phyloP scores from a whole-genome alignment of 2,797 vertebrate species.

The Dicrostonyx torquatus region DNA sequence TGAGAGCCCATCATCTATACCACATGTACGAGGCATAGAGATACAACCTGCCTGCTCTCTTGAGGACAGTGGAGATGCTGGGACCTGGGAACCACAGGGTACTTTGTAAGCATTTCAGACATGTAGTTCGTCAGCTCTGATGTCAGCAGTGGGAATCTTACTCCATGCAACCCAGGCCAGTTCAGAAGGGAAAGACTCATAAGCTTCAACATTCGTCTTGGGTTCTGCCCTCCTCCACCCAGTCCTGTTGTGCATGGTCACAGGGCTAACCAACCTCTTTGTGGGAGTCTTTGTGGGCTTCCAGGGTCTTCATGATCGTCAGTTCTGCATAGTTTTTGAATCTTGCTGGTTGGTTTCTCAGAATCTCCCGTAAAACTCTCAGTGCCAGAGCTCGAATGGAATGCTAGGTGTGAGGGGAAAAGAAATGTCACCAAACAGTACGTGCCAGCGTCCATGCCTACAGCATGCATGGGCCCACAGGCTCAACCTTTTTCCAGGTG shows the following conservation, averaged over 20 bases:
- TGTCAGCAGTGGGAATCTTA: background rate
- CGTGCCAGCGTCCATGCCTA: background rate
- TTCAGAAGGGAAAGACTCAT: background rate
- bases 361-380: slow-evolving; percentile 96
- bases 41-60: fast-evolving
- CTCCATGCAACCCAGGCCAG: background rate
- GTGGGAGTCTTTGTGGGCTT: slow-evolving; percentile 99
- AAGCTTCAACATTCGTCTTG: background rate
- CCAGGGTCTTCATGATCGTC: slow-evolving; percentile 99
- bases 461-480: background rate
- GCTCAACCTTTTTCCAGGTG: background rate
- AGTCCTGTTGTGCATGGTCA: background rate
- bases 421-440: background rate
- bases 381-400: slow-evolving; percentile 96
- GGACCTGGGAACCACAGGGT: background rate
- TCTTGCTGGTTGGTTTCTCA: slow-evolving; percentile 96
- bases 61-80: background rate
- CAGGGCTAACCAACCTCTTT: slow-evolving; percentile 92
- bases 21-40: background rate
- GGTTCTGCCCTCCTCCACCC: background rate
- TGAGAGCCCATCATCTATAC: background rate
- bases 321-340: slow-evolving; percentile 99
- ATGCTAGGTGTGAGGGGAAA: slow-evolving; percentile 86
- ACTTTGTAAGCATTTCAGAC: background rate
- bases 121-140: background rate